Base-by-base conservation (phyloP, 1,140 invertebrate species). In the Danaus plexippus region DNA sequence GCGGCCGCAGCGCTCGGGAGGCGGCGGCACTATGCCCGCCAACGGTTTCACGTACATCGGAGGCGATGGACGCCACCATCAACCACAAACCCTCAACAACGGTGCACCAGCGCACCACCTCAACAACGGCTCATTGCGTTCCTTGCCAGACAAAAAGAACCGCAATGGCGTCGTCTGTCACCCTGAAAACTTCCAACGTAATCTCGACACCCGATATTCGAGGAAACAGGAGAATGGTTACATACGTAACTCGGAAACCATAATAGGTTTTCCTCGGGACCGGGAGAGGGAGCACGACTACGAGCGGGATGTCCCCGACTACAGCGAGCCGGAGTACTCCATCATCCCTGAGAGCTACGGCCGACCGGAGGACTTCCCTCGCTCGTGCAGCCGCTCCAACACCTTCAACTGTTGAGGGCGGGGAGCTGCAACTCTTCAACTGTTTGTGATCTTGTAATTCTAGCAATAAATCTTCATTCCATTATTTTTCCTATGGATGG, bases 1-100 rank as follows among this genome's bases (percentile, higher is more conserved):
- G 79, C 84, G 88, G 83, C 85, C 87, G 74, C 84, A 77, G 68
- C 84, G 85, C 80, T 87, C 87, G 71, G 88, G 88, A 70, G 88
- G 89, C 76, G 89, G 91, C 72, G 92, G 91, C 71, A 92, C 91
- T 52, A 89, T 92, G 63, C 90, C 91, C 73, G 92, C 90, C 66
- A 91, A 91, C 75, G 92, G 92, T 43, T 93, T 93, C 87, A 92
- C 92, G 56, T 93, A 93, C 88, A 92, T 93, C 69, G 92, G 92
- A 55, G 91, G 92, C 60, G 88, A 89, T 44, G 61, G 64, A 47
- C 66, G 66, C 51, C 76, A 88, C 66, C 83, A 77, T 65, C 77
- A 77, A 65, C 83, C 85, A 58, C 77, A 79, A 63, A 87, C 85
- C 52, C 81, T 88, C 57, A 88, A 88, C 69, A 88, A 88, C 62